Conservation (phyloP, 2,113 vertebrate species). For the Tamias sibiricus region DNA sequence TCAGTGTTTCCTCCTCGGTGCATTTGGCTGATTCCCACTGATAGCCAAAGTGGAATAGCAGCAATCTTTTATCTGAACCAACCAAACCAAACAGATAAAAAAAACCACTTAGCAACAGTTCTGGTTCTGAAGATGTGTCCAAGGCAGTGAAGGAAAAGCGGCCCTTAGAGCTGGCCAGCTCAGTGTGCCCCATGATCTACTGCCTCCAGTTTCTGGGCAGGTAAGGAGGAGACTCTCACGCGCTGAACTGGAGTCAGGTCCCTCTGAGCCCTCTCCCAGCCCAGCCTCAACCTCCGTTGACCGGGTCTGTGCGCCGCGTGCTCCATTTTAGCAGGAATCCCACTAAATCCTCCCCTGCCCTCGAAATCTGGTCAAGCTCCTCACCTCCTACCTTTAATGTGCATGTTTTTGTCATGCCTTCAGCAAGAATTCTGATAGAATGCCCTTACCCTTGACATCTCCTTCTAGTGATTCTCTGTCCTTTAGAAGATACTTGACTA, state of each 20-base stretch:
- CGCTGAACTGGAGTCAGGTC: too few species aligned
- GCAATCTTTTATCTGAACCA: neutral
- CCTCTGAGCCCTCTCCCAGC: neutral
- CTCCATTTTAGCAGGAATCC: neutral
- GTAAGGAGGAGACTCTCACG: neutral
- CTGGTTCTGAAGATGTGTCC: too few species aligned
- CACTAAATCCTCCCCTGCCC: neutral
- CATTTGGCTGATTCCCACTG: neutral
- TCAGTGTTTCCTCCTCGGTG: neutral
- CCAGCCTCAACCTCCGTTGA: neutral
- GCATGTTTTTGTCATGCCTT: neutral
- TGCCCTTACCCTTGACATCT: neutral
- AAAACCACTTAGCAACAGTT: fast-evolving
- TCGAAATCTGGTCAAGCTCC: neutral
- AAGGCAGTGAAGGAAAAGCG: neutral
- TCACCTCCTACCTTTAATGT: neutral
- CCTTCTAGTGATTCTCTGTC: too few species aligned
- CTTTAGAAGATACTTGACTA: neutral
- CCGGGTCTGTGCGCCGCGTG: too few species aligned
- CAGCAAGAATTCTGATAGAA: too few species aligned
- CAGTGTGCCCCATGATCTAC: fast-evolving
- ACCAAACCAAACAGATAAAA: neutral
- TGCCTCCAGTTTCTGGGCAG: neutral
- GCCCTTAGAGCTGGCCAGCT: neutral
- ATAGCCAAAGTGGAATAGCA: neutral